Percentiles rank a stretch among this genome's conserved stretches.
These are phyloP conservation scores for Cyprinella venusta DNA, from an alignment of 2,797 vertebrate genomes.

Conservation along the genomic window DNA sequence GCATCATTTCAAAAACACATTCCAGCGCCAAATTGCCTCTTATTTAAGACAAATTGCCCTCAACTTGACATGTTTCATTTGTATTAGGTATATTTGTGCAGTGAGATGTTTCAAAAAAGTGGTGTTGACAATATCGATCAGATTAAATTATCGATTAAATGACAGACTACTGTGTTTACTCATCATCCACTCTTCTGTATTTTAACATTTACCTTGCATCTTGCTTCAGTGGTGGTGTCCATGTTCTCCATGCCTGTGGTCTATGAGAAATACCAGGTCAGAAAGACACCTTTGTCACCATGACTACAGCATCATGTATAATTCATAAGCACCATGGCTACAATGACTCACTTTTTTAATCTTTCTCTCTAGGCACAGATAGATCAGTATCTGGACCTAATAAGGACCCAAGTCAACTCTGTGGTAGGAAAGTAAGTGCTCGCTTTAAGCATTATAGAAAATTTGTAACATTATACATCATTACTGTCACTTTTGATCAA, in stretches of 20 bases:
- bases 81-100: too few relatives aligned
- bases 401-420: constrained; percentile 97
- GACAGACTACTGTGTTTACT: not conserved
- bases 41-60: too few relatives aligned
- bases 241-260: constrained; percentile 84
- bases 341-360: not conserved
- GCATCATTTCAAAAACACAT: too few relatives aligned
- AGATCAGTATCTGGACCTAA: constrained; percentile 96
- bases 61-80: too few relatives aligned
- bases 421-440: constrained; percentile 96
- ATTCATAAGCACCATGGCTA: not conserved
- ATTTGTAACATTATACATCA: not conserved
- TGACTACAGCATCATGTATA: not conserved
- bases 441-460: not conserved
- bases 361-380: constrained; percentile 87
- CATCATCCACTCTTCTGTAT: not conserved
- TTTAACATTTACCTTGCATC: not conserved
- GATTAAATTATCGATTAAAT: too few relatives aligned
- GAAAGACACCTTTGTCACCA: not conserved
- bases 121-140: too few relatives aligned
- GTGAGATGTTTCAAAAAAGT: too few relatives aligned
- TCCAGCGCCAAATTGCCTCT: too few relatives aligned
- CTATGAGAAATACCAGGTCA: constrained; percentile 89
- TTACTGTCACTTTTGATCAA: not conserved
- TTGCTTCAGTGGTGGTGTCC: constrained; percentile 78